Evolutionary conservation across 2,113 vertebrate genomes (phyloP), one percentile per base, ranked within the genome.

Genomic region (Pituophis catenifer): DNA sequence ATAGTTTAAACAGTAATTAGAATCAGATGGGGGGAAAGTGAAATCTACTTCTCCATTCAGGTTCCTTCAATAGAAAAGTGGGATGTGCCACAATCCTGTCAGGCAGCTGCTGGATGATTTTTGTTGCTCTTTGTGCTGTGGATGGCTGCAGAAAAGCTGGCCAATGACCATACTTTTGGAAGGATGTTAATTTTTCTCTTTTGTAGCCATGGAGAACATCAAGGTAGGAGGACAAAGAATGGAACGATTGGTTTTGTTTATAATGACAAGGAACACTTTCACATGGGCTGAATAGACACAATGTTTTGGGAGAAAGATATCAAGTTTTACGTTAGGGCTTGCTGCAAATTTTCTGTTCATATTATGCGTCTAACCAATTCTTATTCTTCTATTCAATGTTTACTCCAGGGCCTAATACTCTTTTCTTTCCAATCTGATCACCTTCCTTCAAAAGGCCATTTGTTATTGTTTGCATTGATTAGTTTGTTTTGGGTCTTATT

Each of bases 1-100:
- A 53, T 54, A 33, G 65, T 53, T 97, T 95, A 95, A 95, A 96
- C 62, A 94, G 91, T 96, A 98, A 97, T 97, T 93, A 95, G 91
- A 96, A 96, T 97, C 97, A 97, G 95, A 97, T 95, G 95, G 95
- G 96, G 95, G 96, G 90, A 7, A 88, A 92, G 89, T 0, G 0
- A 52, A 88, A 89, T 87, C 70, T 94, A 91, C 85, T 52, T 92
- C 17, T 54, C 87, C 21, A 15, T 92, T 95, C 93, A 94, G 93
- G 86, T 94, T 95, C 92, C 70, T 38, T 81, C 92, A 94, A 93
- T 94, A 94, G 96, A 90, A 81, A 89, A 24, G 8, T 81, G 75
- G 75, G 33, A 44, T 81, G 75, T 44, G 33, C 17, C 75, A 81
- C 17, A 81, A 81, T 81, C 75, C 3, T 21, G 15, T 38, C n/a